Evolutionary conservation across 2,797 vertebrate genomes (phyloP), one percentile per base, ranked within the genome.

Genomic region (Phaenicophaeus curvirostris): DNA sequence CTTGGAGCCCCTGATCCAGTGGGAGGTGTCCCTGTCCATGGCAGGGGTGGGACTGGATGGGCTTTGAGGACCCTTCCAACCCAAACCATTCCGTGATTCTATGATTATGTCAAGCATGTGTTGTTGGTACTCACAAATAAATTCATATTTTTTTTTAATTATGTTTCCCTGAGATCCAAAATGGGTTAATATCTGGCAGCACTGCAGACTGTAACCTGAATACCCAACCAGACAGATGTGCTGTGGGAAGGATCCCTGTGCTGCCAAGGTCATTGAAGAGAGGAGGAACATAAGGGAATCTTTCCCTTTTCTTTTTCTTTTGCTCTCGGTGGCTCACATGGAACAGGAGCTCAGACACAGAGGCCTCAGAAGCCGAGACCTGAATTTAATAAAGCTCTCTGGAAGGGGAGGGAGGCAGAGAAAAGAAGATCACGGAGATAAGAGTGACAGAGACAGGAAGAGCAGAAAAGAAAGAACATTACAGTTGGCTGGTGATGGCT

Each of bases 331-430:
- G 63, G 28, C 69, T 93, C 30, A 30, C 46, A 25, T 20, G 51
- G 90, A 94, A 74, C 8, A n/a, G 85, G 39, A n/a, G 18, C 62
- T 69, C 63, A 95, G 86, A 76, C 92, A 96, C 67, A 44, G 84
- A 69, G 31, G 69, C 65, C 80, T 96, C 68, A 87, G 81, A 94
- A 86, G 78, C 7, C 77, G 39, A 83, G 74, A 13, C 50, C 62
- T 91, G 89, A 87, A 97, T 94, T 95, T 95, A 96, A 96, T 96
- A 95, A 93, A 87, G 72, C 50, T 96, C 80, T 89, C 92, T 85
- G 59, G 63, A 89, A 81, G 62, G 44, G 50, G 57, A 83, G 53
- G 53, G 41, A 93, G 76, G 46, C 53, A 80, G 57, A 23, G 33
- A n/a, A 62, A 61, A 76, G 51, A 88, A 89, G 74, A 94, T 96